These are phyloP conservation scores for Vanacampus margaritifer DNA, from an alignment of 2,113 vertebrate species.

Conservation along the genomic window DNA sequence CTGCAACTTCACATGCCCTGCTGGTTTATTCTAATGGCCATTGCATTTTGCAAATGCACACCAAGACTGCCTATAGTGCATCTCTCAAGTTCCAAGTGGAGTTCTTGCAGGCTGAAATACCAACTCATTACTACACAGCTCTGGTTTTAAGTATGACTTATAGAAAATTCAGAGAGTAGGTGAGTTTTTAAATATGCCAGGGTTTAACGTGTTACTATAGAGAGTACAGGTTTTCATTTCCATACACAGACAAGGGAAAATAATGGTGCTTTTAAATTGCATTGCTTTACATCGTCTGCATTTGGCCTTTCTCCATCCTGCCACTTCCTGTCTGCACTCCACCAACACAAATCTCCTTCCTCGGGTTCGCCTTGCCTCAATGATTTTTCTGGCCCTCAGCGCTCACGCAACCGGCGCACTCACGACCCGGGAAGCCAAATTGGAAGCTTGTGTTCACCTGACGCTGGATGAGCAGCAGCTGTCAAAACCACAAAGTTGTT, in stretches of 20 bases:
- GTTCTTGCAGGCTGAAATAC: too few relatives aligned
- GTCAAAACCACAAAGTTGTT: conserved; percentile 54
- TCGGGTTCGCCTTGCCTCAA: conserved; percentile 28
- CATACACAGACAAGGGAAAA: background rate
- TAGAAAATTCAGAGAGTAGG: background rate
- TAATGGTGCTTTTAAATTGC: background rate
- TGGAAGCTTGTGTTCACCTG: conserved; percentile 55
- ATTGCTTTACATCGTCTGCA: background rate
- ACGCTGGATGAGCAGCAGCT: conserved; percentile 52
- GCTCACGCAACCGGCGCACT: conserved; percentile 36
- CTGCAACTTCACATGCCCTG: too few relatives aligned
- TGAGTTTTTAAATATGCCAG: background rate
- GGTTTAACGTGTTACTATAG: background rate
- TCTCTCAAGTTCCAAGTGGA: too few relatives aligned
- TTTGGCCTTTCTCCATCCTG: conserved; percentile 2
- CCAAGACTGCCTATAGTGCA: too few relatives aligned
- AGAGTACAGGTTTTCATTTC: background rate
- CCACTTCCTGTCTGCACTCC: conserved; percentile 41
- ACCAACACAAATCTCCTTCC: conserved; percentile 31
- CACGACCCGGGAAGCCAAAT: conserved; percentile 31
- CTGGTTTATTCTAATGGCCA: too few relatives aligned
- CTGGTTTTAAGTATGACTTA: background rate
- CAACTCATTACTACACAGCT: background rate
- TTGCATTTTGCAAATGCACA: too few relatives aligned
- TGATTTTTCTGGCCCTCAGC: conserved; percentile 33